Evolutionary conservation across 1,140 invertebrate genomes (phyloP).

Genomic region (Dufourea novaeangliae): DNA sequence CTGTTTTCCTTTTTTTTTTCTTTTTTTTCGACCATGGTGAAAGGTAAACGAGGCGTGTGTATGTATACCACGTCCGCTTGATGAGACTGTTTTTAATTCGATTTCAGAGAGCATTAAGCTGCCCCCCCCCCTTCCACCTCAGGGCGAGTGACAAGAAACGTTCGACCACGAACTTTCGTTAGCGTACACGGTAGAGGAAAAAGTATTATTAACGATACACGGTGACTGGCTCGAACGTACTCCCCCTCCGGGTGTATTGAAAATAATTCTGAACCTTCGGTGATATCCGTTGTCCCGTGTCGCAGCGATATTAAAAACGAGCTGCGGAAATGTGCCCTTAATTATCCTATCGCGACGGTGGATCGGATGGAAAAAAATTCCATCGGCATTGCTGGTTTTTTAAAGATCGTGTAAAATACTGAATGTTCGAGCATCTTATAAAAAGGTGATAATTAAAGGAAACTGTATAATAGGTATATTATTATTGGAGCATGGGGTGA

Average conservation of each 20-base stretch:
- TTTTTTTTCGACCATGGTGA: slow-evolving; percentile 4
- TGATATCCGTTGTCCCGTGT: neutral
- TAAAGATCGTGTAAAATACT: too few relatives aligned
- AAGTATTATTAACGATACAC: neutral
- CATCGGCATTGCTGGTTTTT: too few relatives aligned
- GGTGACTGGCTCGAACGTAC: neutral
- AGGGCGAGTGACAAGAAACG: slow-evolving; percentile 8
- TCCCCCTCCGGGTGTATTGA: neutral
- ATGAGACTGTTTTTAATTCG: slow-evolving; percentile 10
- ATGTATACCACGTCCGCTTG: neutral
- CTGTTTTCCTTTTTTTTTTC: too few relatives aligned
- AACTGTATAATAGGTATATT: too few relatives aligned
- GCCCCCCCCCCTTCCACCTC: too few relatives aligned
- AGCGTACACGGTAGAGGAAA: neutral
- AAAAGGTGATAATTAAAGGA: too few relatives aligned
- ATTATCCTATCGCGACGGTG: neutral
- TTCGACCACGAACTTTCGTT: neutral
- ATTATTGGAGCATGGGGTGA: too few relatives aligned
- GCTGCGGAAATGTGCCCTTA: neutral
- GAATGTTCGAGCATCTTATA: too few relatives aligned
- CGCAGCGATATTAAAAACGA: neutral
- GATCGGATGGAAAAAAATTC: too few relatives aligned
- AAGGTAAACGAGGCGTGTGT: slow-evolving; percentile 28
- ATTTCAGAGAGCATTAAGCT: slow-evolving; percentile 6
- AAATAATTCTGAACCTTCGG: neutral